Base-by-base conservation (phyloP, 2,888 invertebrate species). In the Coenonympha glycerion region DNA sequence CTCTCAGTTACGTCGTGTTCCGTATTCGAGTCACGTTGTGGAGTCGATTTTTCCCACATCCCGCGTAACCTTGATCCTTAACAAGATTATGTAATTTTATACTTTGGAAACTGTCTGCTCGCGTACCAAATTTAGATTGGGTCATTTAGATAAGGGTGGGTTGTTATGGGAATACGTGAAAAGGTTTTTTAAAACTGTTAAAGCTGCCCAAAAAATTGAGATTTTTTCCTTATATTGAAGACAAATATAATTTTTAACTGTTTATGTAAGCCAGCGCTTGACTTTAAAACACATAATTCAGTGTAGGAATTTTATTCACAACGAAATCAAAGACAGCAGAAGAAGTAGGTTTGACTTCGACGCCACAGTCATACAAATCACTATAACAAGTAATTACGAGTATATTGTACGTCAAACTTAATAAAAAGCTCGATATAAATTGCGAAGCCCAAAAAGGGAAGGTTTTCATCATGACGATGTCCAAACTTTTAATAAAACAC, bases 1-100 rank as follows among this genome's bases (percentile, higher is more conserved):
- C 15, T 18, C 8, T 36, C 16, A 8, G 3, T 6, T 37, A 26
- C 53, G 31, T 46, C n/a, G n/a, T n/a, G n/a, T 54, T 55, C 48
- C 9, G 47, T 58, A 59, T 58, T 56, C 58, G 24, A 6, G 3
- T 19, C 56, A 48, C 52, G 59, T 34, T 28, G 6, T 18, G 13
- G 19, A 22, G 40, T 34, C 46, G 56, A 59, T 58, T 59, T 59
- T 56, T 58, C 56, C 45, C 37, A 51, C 44, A 55, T 55, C 53
- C 48, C 46, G 52, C 39, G 49, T 52, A 53, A 53, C 52, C 52
- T 54, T 54, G 52, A 50, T 57, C 54, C 47, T 37, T 45, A 52
- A 55, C 46, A 52, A 51, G 48, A 44, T 56, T 52, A 49, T 57
- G 45, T 57, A 46, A 47, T 47, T 51, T 51, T 26, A 41, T 34